Conservation (phyloP, 2,113 vertebrate genomes). For the Percina caprodes region DNA sequence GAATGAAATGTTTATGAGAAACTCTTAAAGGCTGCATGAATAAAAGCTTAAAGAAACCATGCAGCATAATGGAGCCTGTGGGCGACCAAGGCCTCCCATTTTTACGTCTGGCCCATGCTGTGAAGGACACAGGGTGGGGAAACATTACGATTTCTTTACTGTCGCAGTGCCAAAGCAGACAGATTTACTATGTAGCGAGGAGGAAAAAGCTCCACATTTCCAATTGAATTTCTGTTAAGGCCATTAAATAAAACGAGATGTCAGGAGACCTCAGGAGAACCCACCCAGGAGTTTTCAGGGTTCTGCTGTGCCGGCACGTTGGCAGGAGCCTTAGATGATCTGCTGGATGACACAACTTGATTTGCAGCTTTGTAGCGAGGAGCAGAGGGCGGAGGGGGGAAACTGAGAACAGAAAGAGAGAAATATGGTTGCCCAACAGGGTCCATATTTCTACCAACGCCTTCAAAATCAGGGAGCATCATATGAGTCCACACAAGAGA, state of each 20-base stretch:
- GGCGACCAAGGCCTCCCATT: not conserved
- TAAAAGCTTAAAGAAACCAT: slow-evolving; percentile 7
- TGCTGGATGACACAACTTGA: slow-evolving; percentile 43
- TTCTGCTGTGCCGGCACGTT: slow-evolving; percentile 9
- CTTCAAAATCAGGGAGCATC: slow-evolving; percentile 8
- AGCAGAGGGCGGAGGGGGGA: slow-evolving; percentile 8
- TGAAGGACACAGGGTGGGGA: not conserved
- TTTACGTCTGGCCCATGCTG: slow-evolving; percentile 22
- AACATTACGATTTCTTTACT: not conserved
- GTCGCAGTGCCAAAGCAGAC: slow-evolving; percentile 5
- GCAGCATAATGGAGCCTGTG: not conserved
- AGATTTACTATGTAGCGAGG: slow-evolving; percentile 24
- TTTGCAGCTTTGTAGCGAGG: slow-evolving; percentile 35
- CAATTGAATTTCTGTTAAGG: slow-evolving; percentile 19
- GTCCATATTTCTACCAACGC: not conserved
- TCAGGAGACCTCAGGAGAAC: not conserved
- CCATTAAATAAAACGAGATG: slow-evolving; percentile 17
- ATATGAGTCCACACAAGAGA: not conserved
- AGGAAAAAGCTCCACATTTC: not conserved
- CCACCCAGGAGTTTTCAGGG: not conserved
- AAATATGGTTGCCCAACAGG: slow-evolving; percentile 11
- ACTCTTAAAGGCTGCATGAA: not conserved
- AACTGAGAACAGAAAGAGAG: not conserved
- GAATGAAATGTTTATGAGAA: slow-evolving; percentile 1
- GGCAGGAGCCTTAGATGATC: slow-evolving; percentile 29